A percentile compares a stretch with the other conserved stretches of the same genome.
Conservation (phyloP, 1,140 invertebrate genomes). For the Drosophila elegans region DNA sequence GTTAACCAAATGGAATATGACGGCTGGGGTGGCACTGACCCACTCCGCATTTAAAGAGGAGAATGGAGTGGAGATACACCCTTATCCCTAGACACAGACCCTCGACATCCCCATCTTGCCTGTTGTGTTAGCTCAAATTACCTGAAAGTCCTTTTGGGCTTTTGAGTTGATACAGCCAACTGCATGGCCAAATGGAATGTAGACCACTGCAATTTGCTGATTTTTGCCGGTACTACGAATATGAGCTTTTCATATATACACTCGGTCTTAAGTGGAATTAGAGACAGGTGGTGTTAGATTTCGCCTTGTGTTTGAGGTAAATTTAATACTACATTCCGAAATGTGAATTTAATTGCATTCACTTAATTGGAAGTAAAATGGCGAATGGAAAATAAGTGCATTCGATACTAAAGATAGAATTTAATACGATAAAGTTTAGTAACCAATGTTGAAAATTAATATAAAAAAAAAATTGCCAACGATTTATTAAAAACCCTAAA, state of each 20-base stretch:
- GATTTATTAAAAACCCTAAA: too few relatives aligned
- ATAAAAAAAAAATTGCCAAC: too few relatives aligned
- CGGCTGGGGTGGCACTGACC: slow-evolving; percentile 47
- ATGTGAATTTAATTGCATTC: not conserved
- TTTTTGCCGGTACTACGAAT: slow-evolving; percentile 31
- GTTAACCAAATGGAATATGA: slow-evolving; percentile 71
- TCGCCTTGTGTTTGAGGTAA: slow-evolving; percentile 6
- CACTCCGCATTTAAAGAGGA: slow-evolving; percentile 9
- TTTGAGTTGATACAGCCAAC: slow-evolving; percentile 44
- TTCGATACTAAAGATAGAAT: too few relatives aligned
- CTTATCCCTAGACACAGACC: slow-evolving; percentile 38
- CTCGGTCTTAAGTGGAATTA: slow-evolving; percentile 36
- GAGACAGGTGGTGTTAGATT: slow-evolving; percentile 21
- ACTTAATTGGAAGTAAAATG: slow-evolving; percentile 7
- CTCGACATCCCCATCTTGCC: slow-evolving; percentile 7
- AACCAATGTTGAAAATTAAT: too few relatives aligned
- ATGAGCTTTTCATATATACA: slow-evolving; percentile 33
- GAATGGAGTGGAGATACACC: not conserved
- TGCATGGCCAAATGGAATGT: slow-evolving; percentile 9
- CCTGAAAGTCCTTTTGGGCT: slow-evolving; percentile 69
- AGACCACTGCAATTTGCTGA: slow-evolving; percentile 49
- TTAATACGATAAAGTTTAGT: not conserved
- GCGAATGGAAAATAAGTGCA: not conserved
- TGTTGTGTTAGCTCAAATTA: slow-evolving; percentile 72
- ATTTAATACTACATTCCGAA: slow-evolving; percentile 2